Base-by-base conservation (phyloP, 53 echinoderm and acorn worm species). In the Crossaster papposus region DNA sequence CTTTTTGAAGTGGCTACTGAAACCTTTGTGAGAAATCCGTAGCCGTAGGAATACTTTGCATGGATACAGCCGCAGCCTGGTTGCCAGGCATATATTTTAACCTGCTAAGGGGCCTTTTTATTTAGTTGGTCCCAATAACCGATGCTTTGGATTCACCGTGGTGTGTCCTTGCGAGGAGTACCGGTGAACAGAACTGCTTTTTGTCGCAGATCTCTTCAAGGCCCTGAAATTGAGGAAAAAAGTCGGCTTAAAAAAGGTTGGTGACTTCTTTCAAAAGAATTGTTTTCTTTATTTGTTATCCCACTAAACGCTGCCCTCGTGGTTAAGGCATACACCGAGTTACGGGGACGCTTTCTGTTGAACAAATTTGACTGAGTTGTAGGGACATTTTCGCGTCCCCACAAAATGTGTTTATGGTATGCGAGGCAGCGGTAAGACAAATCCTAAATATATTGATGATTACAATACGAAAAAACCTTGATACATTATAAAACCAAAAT, bases 141-240 rank as follows among this genome's bases (percentile, higher is more conserved):
- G 90, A 81, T 71, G 84, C 92, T 30, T 89, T 83, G 28, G 83
- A 65, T n/a, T 78, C 79, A 77, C 62, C 22, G 29, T 54, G 76
- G 64, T 63, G 70, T 29, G 68, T 83, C 26, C 90, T 90, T 35
- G 92, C 82, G 62, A 97, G 94, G 11, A 93, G 89, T 23, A 95
- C 85, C 26, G 94, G 95, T 77, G 97, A 92, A 23, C 91, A 89
- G 44, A 97, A 94, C 58, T 89, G 78, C 85, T 79, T 80, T 54
- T 90, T 90, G 72, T 87, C 80, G 86, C 95, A 95, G 23, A 94
- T 70, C 77, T 91, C 82, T 30, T 97, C 93, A 37, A 97, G 92
- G 18, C 95, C 95, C 97, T 97, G 91, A 20, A 84, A 36, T 4
- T 13, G 23, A 86, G 24, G 54, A 29, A 80, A 55, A 73, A 23